phyloP scores from a whole-genome alignment of 2,888 invertebrate genomes.

The Schrankia costaestrigalis region DNA sequence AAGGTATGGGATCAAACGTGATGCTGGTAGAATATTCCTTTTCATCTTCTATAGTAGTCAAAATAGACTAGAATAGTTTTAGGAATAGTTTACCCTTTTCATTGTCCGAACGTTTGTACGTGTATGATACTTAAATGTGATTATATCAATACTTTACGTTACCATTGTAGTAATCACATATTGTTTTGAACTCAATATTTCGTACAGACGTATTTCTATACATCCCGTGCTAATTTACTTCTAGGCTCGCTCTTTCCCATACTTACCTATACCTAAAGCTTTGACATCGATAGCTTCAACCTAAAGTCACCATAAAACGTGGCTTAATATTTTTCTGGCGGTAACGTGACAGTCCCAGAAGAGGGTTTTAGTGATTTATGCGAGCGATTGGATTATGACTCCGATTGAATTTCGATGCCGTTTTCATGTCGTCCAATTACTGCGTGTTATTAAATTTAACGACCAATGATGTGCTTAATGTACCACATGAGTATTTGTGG shows the following conservation, averaged over 20 bases:
- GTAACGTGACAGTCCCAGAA: slow-evolving; percentile 40
- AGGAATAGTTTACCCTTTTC: slow-evolving; percentile 57
- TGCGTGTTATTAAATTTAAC: slow-evolving; percentile 31
- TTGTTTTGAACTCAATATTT: slow-evolving; percentile 12
- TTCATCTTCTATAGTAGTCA: slow-evolving; percentile 74
- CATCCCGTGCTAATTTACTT: slow-evolving; percentile 39
- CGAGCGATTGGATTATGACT: slow-evolving; percentile 43
- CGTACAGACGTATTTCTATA: slow-evolving; percentile 43
- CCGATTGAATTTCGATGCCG: slow-evolving; percentile 48
- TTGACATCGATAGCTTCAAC: slow-evolving; percentile 35
- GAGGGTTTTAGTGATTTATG: slow-evolving; percentile 48
- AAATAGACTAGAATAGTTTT: slow-evolving; percentile 74
- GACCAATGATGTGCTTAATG: slow-evolving; percentile 28
- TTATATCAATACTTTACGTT: not conserved
- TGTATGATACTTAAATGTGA: not conserved
- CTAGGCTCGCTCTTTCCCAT: slow-evolving; percentile 24
- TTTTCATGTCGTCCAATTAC: slow-evolving; percentile 43
- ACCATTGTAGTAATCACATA: too few relatives aligned
- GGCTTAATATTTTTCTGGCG: slow-evolving; percentile 39
- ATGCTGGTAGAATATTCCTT: slow-evolving; percentile 80
- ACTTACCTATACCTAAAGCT: slow-evolving; percentile 33
- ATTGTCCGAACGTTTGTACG: not conserved
- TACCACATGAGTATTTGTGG: slow-evolving; percentile 22
- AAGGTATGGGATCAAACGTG: slow-evolving; percentile 81
- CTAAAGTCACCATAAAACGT: slow-evolving; percentile 68